Evolutionary conservation across 2,113 vertebrate genomes (phyloP).

Genomic region (Hiodon alosoides): DNA sequence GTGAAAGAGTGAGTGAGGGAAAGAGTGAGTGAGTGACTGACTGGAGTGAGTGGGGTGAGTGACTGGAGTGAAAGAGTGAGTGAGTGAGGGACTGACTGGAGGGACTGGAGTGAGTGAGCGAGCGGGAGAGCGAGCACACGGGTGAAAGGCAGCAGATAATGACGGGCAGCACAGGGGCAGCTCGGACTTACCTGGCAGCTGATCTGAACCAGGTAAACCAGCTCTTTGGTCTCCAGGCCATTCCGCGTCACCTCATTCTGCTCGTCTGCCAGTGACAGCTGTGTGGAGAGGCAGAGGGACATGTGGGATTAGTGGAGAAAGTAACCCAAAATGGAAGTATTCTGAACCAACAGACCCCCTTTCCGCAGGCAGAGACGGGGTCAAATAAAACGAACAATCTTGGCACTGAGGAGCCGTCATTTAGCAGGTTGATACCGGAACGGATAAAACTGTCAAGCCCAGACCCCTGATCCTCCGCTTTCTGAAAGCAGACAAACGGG

Average conservation of each 20-base stretch:
- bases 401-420: neutral
- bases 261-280: slow-evolving; percentile 93
- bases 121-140: neutral
- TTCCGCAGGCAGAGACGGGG: slow-evolving; percentile 49
- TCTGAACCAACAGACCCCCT: neutral
- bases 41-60: too few species aligned
- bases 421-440: too few species aligned
- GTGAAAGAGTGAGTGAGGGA: neutral
- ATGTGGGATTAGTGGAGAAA: slow-evolving; percentile 10
- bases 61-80: too few species aligned
- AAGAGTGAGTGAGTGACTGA: neutral
- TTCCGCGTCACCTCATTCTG: slow-evolving; percentile 87
- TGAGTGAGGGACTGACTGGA: neutral
- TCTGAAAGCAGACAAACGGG: too few species aligned
- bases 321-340: slow-evolving; percentile 13
- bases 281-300: slow-evolving; percentile 32
- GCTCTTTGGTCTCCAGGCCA: slow-evolving; percentile 88
- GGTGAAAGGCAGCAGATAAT: neutral
- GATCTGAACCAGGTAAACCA: slow-evolving; percentile 93
- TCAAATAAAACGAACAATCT: neutral
- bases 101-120: too few species aligned
- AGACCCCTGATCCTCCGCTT: too few species aligned
- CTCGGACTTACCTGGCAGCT: slow-evolving; percentile 84
- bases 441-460: too few species aligned
- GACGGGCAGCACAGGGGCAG: neutral